Evolutionary conservation across 2,888 invertebrate species (phyloP).

Genomic region (Neocrepidodera transversa): DNA sequence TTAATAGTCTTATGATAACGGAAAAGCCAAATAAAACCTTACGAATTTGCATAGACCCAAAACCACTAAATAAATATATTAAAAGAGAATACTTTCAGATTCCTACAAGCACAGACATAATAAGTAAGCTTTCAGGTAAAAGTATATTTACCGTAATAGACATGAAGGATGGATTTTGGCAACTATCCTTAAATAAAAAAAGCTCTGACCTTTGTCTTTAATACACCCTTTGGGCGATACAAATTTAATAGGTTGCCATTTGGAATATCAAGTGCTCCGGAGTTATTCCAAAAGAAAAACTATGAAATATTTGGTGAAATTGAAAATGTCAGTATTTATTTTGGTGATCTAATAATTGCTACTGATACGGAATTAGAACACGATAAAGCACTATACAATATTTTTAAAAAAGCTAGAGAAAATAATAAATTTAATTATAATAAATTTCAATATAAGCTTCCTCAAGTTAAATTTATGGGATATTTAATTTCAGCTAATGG

Average conservation of each 20-base stretch:
- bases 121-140: too few relatives aligned
- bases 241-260: constrained; percentile 44
- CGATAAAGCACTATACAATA: constrained; percentile 30
- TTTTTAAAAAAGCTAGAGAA: constrained; percentile 31
- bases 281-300: constrained; percentile 40
- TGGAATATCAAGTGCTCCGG: constrained; percentile 40
- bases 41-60: constrained; percentile 16
- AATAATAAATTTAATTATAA: constrained; percentile 41
- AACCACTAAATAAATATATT: constrained; percentile 9
- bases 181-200: too few relatives aligned
- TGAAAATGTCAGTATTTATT: constrained; percentile 40
- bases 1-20: constrained; percentile 4
- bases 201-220: constrained; percentile 14
- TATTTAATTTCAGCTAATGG: constrained; percentile 17
- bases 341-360: constrained; percentile 43
- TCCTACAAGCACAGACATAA: neutral
- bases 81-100: neutral
- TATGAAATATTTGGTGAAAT: constrained; percentile 41
- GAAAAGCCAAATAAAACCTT: constrained; percentile 18
- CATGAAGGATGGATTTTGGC: too few relatives aligned
- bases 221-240: constrained; percentile 37
- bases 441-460: constrained; percentile 38
- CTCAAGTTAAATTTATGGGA: constrained; percentile 26
- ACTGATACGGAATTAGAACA: constrained; percentile 35
- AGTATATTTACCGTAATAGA: too few relatives aligned